phyloP scores from a whole-genome alignment of 2,113 vertebrate genomes.

The Accipiter cooperii region DNA sequence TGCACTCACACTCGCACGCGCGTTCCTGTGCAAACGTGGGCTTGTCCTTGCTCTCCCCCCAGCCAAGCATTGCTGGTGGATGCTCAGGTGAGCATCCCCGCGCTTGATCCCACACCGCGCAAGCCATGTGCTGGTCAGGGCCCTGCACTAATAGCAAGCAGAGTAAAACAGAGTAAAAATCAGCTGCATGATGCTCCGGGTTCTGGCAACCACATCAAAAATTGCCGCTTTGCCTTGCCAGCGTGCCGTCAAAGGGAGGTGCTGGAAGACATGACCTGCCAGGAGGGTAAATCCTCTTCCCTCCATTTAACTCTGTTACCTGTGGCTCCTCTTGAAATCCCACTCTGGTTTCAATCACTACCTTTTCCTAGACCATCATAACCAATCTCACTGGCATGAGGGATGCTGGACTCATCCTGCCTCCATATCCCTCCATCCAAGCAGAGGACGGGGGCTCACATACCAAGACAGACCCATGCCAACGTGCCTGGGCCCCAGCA shows the following conservation, averaged over 20 bases:
- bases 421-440: background rate
- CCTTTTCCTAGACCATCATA: background rate
- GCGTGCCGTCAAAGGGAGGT: background rate
- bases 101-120: accelerated
- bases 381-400: accelerated
- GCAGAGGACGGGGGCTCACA: background rate
- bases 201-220: background rate
- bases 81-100: background rate
- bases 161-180: background rate
- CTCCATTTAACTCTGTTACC: background rate
- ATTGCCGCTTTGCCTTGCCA: accelerated
- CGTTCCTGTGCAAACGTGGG: background rate
- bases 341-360: background rate
- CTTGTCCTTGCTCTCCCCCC: background rate
- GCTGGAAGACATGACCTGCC: background rate
- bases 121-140: accelerated
- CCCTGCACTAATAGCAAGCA: background rate
- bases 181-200: accelerated
- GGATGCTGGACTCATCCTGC: background rate
- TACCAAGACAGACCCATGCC: background rate
- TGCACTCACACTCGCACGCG: background rate
- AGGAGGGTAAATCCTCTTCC: background rate
- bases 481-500: background rate
- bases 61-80: accelerated
- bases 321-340: background rate